These are phyloP conservation scores for Drosophila helvetica DNA, from an alignment of 2,888 invertebrate species.

Conservation along the genomic window DNA sequence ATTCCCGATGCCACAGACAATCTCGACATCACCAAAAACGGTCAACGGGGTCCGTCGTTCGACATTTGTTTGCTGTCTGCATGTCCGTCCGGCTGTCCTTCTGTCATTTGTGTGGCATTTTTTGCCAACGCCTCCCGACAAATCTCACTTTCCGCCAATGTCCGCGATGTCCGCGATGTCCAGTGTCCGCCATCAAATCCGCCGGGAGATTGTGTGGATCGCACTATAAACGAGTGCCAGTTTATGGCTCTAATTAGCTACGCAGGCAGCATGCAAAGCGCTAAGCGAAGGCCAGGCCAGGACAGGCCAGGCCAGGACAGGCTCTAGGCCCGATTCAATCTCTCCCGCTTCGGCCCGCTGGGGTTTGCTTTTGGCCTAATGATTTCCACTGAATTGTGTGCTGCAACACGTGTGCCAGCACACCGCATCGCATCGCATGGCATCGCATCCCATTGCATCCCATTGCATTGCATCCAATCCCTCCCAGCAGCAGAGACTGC, in stretches of 20 bases:
- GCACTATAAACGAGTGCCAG: constrained; percentile 42
- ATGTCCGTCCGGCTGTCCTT: constrained; percentile 14
- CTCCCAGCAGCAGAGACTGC: constrained; percentile 46
- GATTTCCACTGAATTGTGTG: constrained; percentile 58
- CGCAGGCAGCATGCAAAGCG: constrained; percentile 80
- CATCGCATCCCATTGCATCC: background rate
- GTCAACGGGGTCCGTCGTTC: constrained; percentile 61
- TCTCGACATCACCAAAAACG: constrained; percentile 62
- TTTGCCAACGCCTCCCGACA: constrained; percentile 72
- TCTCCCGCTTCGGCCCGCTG: background rate
- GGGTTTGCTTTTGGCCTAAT: constrained; percentile 40
- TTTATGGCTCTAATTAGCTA: constrained; percentile 83
- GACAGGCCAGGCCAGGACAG: background rate
- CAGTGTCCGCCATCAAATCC: constrained; percentile 73
- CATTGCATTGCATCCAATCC: constrained; percentile 18
- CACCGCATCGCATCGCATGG: constrained; percentile 10
- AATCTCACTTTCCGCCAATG: constrained; percentile 77
- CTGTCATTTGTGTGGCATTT: constrained; percentile 55
- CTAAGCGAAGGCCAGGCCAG: background rate
- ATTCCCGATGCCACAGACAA: constrained; percentile 50
- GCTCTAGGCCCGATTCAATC: background rate
- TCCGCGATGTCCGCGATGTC: constrained; percentile 60
- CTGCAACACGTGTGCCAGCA: background rate
- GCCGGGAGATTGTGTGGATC: constrained; percentile 60
- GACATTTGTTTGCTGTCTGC: constrained; percentile 57